Evolutionary conservation across 1,140 invertebrate genomes (phyloP), one percentile per base, ranked within the genome.

Genomic region (Pogonomyrmex barbatus): DNA sequence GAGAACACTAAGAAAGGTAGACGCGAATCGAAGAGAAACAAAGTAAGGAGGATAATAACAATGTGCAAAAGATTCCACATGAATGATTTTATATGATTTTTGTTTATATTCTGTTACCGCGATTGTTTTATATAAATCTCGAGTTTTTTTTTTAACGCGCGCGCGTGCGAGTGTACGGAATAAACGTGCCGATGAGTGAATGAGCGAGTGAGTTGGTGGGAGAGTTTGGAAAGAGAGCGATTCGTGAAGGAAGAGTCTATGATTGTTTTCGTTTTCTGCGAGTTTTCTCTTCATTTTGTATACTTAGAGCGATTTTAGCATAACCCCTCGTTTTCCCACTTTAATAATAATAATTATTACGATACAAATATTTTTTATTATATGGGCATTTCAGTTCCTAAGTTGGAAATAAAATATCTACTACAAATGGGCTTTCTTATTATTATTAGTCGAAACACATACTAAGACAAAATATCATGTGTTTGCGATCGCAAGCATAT

Each of bases 341-440:
- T 92, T 86, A 88, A 87, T 91, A 88, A 90, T 92, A 90, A 91
- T 90, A 89, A 89, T 90, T 89, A 90, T 91, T 81, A 90, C 70
- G 70, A 92, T 88, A 92, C 88, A 83, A 88, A 93, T 92, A 93
- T 93, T 93, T 93, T 93, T 93, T 92, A 92, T 92, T 92, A 92
- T 92, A 92, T 91, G 91, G 92, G 92, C 92, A 93, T 93, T 93
- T 92, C 91, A 93, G 92, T 93, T 93, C 92, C 92, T 93, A 93
- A 92, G 87, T 93, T 93, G 91, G 90, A 92, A 93, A 93, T 93
- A 93, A 93, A 93, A 92, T 91, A 93, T 92, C 87, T 92, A 91
- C 91, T 85, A 89, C 47, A 87, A 89, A 92, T 33, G 77, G 24
- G 45, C 36, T 63, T 77, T 54, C 30, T 63, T 86, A 87, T 89